A percentile compares a stretch with the other conserved stretches of the same genome.
Conservation (phyloP, 2,113 vertebrate genomes). For the Sorex araneus region DNA sequence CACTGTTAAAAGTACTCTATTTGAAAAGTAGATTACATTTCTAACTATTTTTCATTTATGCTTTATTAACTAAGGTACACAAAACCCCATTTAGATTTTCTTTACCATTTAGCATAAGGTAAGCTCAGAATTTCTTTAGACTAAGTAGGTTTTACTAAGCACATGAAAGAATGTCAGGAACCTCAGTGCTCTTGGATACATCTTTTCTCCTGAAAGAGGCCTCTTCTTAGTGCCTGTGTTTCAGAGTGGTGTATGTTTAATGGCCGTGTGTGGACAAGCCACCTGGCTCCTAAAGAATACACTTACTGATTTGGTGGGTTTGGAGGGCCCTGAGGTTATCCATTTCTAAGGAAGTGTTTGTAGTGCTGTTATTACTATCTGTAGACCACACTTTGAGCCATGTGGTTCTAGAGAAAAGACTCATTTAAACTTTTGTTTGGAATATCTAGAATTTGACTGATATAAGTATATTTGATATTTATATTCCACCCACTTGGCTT, state of each 20-base stretch:
- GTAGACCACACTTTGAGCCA: slow-evolving; percentile 4
- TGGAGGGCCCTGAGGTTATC: background rate
- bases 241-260: background rate
- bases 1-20: background rate
- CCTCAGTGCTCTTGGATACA: background rate
- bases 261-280: background rate
- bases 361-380: slow-evolving; percentile 34
- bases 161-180: background rate
- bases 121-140: slow-evolving; percentile 15
- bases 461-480: slow-evolving; percentile 60
- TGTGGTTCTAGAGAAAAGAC: slow-evolving; percentile 52
- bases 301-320: slow-evolving; percentile 28
- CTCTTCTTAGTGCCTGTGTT: background rate
- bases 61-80: slow-evolving; percentile 52
- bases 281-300: background rate
- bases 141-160: background rate
- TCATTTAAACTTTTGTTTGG: slow-evolving; percentile 64
- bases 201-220: slow-evolving; percentile 6
- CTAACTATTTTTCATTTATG: slow-evolving; percentile 46
- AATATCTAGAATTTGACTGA: slow-evolving; percentile 79
- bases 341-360: background rate
- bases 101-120: slow-evolving; percentile 30
- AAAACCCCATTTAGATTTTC: slow-evolving; percentile 2
- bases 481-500: slow-evolving; percentile 80
- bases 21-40: slow-evolving; percentile 57